These are phyloP conservation scores for Drosophila leonis DNA, from an alignment of 2,888 invertebrate species.

Conservation along the genomic window DNA sequence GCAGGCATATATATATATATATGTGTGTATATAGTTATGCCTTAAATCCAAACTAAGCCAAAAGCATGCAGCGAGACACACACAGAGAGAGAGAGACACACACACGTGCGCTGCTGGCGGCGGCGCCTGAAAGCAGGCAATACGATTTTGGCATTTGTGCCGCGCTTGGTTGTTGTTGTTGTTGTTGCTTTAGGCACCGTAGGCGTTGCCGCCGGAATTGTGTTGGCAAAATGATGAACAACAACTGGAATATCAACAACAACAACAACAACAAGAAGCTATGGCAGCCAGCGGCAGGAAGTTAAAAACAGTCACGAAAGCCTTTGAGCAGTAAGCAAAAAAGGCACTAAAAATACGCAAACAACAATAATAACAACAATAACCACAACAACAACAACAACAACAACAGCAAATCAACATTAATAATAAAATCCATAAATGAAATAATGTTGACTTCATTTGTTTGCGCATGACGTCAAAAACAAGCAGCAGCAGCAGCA, in stretches of 20 bases:
- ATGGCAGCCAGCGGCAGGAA: constrained; percentile 56
- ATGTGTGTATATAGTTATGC: constrained; percentile 37
- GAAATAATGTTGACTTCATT: constrained; percentile 77
- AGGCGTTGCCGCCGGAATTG: constrained; percentile 79
- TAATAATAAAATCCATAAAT: constrained; percentile 81
- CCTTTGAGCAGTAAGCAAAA: constrained; percentile 34
- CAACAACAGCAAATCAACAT: constrained; percentile 62
- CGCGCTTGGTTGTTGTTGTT: constrained; percentile 27
- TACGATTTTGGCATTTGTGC: constrained; percentile 75
- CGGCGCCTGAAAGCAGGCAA: constrained; percentile 72
- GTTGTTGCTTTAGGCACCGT: constrained; percentile 38
- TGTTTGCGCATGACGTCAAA: constrained; percentile 76
- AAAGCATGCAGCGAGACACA: constrained; percentile 50
- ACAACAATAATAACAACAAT: constrained; percentile 36
- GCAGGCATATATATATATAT: constrained; percentile 37
- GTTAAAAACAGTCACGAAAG: constrained; percentile 77
- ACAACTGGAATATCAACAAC: constrained; percentile 52
- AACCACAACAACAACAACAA: constrained; percentile 41
- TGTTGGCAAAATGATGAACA: constrained; percentile 76
- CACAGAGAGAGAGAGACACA: constrained; percentile 24
- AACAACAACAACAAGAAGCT: no score
- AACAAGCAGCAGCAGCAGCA: constrained; percentile 23
- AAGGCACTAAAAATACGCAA: constrained; percentile 65
- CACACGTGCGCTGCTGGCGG: constrained; percentile 36
- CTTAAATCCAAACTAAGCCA: constrained; percentile 61